A percentile compares a stretch with the other conserved stretches of the same genome.
Evolutionary conservation across 2,797 vertebrate genomes (phyloP).

Genomic region (Zenarchopterus dispar): DNA sequence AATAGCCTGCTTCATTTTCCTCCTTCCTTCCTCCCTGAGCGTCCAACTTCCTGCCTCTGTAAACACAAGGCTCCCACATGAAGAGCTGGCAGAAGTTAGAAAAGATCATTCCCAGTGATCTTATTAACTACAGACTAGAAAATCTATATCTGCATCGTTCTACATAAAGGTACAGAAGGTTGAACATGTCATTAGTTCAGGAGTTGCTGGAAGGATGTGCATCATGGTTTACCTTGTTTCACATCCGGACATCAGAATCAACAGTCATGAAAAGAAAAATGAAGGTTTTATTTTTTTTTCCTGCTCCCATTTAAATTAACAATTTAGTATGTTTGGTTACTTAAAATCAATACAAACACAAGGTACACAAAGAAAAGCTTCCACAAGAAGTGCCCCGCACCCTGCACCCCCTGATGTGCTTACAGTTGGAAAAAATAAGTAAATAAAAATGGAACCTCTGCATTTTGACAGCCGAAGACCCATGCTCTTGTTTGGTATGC

Average conservation of each 20-base stretch:
- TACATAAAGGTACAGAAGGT: no score
- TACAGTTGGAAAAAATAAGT: no score
- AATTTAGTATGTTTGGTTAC: no score
- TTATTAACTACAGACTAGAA: constrained; percentile 5
- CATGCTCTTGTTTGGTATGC: no score
- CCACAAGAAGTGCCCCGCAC: no score
- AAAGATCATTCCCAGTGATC: constrained; percentile 11
- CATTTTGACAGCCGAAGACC: no score
- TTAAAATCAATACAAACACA: no score
- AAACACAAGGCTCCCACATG: constrained; percentile 42
- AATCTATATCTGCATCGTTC: not conserved
- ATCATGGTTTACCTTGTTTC: not conserved
- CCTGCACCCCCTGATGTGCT: no score
- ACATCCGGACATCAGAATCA: not conserved
- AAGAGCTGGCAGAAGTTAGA: constrained; percentile 20
- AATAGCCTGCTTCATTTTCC: constrained; percentile 62
- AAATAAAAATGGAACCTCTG: no score
- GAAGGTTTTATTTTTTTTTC: no score
- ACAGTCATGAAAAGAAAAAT: not conserved
- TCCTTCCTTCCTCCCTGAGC: constrained; percentile 72
- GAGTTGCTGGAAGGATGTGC: not conserved
- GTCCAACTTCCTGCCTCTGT: constrained; percentile 63
- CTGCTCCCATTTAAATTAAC: no score
- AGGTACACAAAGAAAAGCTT: no score
- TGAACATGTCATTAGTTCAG: not conserved